phyloP scores from a whole-genome alignment of 2,797 vertebrate species.

The Florisuga fusca region DNA sequence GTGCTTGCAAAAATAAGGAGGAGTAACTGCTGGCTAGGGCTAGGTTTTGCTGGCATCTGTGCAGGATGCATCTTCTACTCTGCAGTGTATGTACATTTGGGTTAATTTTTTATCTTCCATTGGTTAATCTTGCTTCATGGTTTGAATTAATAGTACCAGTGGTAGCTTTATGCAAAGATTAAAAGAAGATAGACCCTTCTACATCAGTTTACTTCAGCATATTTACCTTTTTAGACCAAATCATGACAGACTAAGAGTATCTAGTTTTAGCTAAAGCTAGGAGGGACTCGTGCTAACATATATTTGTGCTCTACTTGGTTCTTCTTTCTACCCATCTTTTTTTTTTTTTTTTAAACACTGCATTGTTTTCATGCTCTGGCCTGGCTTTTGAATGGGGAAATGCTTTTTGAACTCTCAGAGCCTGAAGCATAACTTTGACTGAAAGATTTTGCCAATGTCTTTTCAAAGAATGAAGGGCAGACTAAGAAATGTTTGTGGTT shows the following conservation, averaged over 20 bases:
- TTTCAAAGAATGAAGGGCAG: constrained; percentile 23
- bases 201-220: neutral
- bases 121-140: neutral
- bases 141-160: neutral
- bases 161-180: neutral
- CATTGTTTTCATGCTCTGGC: neutral
- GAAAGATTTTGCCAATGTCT: neutral
- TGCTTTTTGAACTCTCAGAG: neutral
- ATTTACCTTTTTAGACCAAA: neutral
- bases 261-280: neutral
- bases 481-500: constrained; percentile 14
- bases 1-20: neutral
- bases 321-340: neutral
- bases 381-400: neutral
- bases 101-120: neutral
- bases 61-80: neutral
- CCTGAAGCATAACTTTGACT: neutral
- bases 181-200: neutral
- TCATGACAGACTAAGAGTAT: neutral
- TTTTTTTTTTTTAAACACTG: neutral
- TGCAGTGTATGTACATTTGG: neutral
- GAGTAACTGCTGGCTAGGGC: neutral
- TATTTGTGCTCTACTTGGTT: neutral
- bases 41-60: neutral
- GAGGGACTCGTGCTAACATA: neutral